Evolutionary conservation across 2,797 vertebrate species (phyloP).

Genomic region (Leptatherina wallacei): DNA sequence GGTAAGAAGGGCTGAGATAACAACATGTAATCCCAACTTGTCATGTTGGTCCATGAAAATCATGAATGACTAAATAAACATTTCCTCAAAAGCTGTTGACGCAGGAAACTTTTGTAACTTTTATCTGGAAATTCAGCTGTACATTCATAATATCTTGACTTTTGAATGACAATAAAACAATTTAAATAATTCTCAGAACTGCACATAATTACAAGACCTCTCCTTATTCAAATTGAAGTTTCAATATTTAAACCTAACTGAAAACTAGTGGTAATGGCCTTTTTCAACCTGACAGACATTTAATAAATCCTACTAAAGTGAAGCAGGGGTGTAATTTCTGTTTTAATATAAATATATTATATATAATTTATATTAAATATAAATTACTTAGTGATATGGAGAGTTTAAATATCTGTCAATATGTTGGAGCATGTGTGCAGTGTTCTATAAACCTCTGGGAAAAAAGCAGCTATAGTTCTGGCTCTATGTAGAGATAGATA

Average conservation of each 20-base stretch:
- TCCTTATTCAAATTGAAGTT: not conserved
- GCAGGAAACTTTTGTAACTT: not conserved
- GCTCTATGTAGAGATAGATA: not conserved
- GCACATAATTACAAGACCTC: not conserved
- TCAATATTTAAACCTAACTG: not conserved
- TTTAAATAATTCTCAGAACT: not conserved
- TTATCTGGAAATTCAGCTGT: not conserved
- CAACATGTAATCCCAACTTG: constrained; percentile 36
- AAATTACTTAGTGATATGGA: not conserved
- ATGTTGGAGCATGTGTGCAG: not conserved
- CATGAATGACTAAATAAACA: constrained; percentile 10
- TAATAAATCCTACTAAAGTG: not conserved
- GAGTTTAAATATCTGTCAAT: not conserved
- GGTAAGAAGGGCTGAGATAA: constrained; percentile 39
- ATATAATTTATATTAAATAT: too few relatives aligned
- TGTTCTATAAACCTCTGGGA: not conserved
- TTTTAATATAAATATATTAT: too few relatives aligned
- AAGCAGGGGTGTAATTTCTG: not conserved
- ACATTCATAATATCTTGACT: not conserved
- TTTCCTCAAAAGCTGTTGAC: constrained; percentile 12
- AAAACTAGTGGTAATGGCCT: not conserved
- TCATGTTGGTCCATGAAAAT: constrained; percentile 28
- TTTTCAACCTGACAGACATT: not conserved
- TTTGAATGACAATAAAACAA: not conserved
- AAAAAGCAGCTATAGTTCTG: not conserved